These are phyloP conservation scores for Ciona savignyi DNA, from an alignment of 23 tunicate species.

Conservation along the genomic window DNA sequence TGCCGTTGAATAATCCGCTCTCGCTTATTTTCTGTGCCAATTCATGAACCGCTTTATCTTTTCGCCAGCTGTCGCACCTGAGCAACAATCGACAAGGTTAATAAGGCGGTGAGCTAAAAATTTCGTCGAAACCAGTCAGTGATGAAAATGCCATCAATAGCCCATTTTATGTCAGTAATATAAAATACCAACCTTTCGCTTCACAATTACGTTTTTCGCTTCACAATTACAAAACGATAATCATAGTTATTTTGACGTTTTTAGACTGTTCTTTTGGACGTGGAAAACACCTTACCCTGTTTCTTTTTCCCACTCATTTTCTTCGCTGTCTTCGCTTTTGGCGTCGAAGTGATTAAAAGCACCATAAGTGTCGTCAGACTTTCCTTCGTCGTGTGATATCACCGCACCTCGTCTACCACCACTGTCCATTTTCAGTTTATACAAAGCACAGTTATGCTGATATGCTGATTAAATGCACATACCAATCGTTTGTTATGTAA, in stretches of 20 bases:
- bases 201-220: too few relatives aligned
- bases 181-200: too few relatives aligned
- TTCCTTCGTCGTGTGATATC: slow-evolving; percentile 14
- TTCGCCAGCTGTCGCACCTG: slow-evolving; percentile 48
- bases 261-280: too few relatives aligned
- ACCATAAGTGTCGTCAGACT: neutral
- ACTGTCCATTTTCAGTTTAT: neutral
- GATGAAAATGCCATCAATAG: too few relatives aligned
- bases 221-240: too few relatives aligned
- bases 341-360: neutral
- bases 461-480: too few relatives aligned
- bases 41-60: slow-evolving; percentile 53
- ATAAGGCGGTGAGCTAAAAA: too few relatives aligned
- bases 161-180: too few relatives aligned
- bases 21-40: slow-evolving; percentile 37
- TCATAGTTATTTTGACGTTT: too few relatives aligned
- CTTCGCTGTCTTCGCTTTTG: slow-evolving; percentile 12
- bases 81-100: neutral
- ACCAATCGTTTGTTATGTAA: too few relatives aligned
- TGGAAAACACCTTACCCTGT: slow-evolving; percentile 6
- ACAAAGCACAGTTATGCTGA: too few relatives aligned
- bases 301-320: slow-evolving; percentile 19
- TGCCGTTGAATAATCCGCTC: slow-evolving; percentile 63
- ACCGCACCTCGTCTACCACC: slow-evolving; percentile 13
- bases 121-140: too few relatives aligned